phyloP scores from a whole-genome alignment of 2,797 vertebrate species.

The Distichodus sexfasciatus region DNA sequence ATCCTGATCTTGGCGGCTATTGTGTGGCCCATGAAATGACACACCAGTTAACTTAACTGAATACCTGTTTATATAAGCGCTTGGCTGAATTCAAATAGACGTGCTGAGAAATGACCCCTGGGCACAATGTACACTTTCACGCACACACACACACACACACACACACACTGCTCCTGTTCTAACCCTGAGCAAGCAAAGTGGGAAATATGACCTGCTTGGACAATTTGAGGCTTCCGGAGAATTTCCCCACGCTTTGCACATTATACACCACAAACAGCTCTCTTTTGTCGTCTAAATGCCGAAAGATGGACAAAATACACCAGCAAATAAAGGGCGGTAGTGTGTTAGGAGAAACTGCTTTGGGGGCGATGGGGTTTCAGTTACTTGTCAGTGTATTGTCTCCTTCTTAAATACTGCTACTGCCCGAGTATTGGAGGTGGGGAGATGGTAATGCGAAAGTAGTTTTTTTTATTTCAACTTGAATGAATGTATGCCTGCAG shows the following conservation, averaged over 20 bases:
- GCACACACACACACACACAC: not conserved
- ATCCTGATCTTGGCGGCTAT: not conserved
- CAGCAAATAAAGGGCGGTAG: not conserved
- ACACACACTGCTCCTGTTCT: not conserved
- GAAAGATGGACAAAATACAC: not conserved
- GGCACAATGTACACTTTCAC: too few relatives aligned
- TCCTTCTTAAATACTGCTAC: not conserved
- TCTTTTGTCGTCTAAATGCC: not conserved
- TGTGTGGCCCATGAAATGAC: constrained; percentile 22
- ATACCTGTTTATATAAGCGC: constrained; percentile 39
- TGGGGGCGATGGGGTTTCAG: constrained; percentile 17
- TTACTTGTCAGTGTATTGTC: constrained; percentile 1
- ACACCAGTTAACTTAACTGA: constrained; percentile 39
- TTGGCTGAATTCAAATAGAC: constrained; percentile 5
- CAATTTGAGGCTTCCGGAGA: constrained; percentile 12
- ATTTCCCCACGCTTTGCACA: constrained; percentile 11
- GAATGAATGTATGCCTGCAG: too few relatives aligned
- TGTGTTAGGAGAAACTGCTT: constrained; percentile 1
- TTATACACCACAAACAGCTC: constrained; percentile 7
- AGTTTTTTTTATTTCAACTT: not conserved
- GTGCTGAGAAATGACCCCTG: not conserved
- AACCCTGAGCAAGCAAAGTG: not conserved
- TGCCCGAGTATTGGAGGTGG: not conserved
- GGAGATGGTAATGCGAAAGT: not conserved
- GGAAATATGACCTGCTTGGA: constrained; percentile 1